Conservation (phyloP, 2,113 vertebrate species). For the Heterochromis multidens region DNA sequence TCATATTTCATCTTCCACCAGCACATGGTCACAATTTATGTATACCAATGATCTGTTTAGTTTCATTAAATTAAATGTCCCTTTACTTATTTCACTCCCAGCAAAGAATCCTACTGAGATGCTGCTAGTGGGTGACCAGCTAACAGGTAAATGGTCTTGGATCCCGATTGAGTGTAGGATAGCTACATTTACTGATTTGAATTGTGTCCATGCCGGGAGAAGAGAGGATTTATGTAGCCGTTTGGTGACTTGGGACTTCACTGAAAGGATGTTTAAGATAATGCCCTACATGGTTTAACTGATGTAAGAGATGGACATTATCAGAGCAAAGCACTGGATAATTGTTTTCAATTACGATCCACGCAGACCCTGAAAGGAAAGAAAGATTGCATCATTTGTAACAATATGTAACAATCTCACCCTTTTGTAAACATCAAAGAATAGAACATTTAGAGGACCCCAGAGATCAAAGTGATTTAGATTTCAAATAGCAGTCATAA, state of each 20-base stretch:
- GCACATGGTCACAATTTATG: neutral
- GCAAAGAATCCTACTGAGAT: neutral
- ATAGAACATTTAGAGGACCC: constrained; percentile 19
- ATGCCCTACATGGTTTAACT: constrained; percentile 11
- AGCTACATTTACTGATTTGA: constrained; percentile 8
- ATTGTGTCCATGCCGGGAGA: neutral
- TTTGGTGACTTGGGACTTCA: neutral
- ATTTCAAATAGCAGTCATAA: constrained; percentile 33
- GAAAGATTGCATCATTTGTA: constrained; percentile 28
- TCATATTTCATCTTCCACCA: neutral
- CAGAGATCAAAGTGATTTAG: constrained; percentile 32
- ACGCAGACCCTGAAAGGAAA: constrained; percentile 17
- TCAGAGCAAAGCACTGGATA: constrained; percentile 37
- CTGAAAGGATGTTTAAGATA: constrained; percentile 16
- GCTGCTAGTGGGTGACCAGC: neutral
- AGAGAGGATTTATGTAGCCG: neutral
- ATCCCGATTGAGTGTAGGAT: neutral
- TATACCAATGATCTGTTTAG: neutral
- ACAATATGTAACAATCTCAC: constrained; percentile 32
- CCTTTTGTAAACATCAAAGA: constrained; percentile 42
- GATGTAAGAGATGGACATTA: constrained; percentile 11
- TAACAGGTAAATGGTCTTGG: neutral
- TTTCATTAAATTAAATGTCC: neutral
- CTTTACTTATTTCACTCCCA: neutral
- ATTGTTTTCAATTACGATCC: constrained; percentile 54